These are phyloP conservation scores for Pipra filicauda DNA, from an alignment of 2,113 vertebrate genomes.

Conservation along the genomic window DNA sequence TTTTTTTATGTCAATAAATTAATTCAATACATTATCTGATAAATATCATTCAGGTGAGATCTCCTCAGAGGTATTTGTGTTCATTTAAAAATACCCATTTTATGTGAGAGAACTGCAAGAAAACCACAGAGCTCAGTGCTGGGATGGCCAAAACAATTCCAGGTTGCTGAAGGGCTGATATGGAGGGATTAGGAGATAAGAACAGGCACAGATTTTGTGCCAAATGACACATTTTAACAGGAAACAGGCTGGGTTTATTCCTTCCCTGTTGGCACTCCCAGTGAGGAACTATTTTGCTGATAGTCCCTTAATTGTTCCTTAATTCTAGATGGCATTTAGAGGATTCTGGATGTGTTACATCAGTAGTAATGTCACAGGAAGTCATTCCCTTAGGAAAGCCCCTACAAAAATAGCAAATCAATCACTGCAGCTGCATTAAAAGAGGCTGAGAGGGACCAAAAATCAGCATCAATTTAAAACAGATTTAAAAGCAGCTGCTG, in stretches of 20 bases:
- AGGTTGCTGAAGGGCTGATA: neutral
- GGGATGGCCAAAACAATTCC: neutral
- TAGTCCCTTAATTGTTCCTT: neutral
- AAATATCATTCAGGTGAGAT: neutral
- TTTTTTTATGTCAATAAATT: neutral
- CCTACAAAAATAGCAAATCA: neutral
- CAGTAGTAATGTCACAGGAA: neutral
- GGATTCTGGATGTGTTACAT: neutral
- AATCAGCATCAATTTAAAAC: neutral
- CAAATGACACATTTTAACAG: neutral
- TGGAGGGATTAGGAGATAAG: neutral
- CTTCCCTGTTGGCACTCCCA: neutral
- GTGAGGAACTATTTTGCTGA: neutral
- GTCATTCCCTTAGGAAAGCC: neutral
- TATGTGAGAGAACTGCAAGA: neutral
- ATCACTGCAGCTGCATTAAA: neutral
- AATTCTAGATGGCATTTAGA: neutral
- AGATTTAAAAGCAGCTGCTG: neutral
- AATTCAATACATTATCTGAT: neutral
- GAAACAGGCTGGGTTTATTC: neutral
- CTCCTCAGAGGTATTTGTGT: neutral
- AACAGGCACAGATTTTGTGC: neutral
- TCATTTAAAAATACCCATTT: neutral
- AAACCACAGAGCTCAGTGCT: neutral
- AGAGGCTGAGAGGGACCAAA: neutral